Evolutionary conservation across 2,888 invertebrate genomes (phyloP).

Genomic region (Sarcophaga subvicina): DNA sequence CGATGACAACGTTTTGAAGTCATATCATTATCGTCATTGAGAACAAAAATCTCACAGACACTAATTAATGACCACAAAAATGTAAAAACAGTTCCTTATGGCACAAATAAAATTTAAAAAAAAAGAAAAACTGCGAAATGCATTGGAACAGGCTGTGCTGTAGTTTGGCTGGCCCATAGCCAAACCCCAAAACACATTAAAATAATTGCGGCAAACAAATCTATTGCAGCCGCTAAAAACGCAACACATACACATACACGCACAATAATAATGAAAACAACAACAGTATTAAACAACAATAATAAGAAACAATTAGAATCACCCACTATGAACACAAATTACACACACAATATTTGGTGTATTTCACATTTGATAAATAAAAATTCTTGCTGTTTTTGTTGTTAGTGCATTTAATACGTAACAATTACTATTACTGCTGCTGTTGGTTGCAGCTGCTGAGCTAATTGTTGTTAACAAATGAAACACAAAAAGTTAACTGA

Average conservation of each 20-base stretch:
- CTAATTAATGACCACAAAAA: slow-evolving; percentile 47
- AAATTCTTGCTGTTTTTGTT: no score
- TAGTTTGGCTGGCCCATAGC: slow-evolving; percentile 7
- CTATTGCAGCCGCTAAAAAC: slow-evolving; percentile 8
- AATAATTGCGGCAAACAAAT: slow-evolving; percentile 41
- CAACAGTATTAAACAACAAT: neutral
- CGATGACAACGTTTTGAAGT: no score
- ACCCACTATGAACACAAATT: slow-evolving; percentile 10
- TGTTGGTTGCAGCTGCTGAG: neutral
- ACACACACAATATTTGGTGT: neutral
- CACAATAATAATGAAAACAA: neutral
- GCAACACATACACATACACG: neutral
- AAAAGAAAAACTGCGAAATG: no score
- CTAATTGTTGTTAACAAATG: slow-evolving; percentile 20
- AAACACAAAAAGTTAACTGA: slow-evolving; percentile 54
- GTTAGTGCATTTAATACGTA: no score
- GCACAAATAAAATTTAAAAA: slow-evolving; percentile 20
- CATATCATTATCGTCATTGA: no score
- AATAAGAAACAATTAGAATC: slow-evolving; percentile 33
- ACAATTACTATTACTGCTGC: neutral
- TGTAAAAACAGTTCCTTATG: slow-evolving; percentile 55
- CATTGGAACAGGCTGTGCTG: neutral
- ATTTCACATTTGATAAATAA: no score
- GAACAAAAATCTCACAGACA: neutral
- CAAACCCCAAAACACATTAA: slow-evolving; percentile 50